These are phyloP conservation scores for Zosterops hypoxanthus DNA, from an alignment of 2,113 vertebrate genomes.

Conservation along the genomic window DNA sequence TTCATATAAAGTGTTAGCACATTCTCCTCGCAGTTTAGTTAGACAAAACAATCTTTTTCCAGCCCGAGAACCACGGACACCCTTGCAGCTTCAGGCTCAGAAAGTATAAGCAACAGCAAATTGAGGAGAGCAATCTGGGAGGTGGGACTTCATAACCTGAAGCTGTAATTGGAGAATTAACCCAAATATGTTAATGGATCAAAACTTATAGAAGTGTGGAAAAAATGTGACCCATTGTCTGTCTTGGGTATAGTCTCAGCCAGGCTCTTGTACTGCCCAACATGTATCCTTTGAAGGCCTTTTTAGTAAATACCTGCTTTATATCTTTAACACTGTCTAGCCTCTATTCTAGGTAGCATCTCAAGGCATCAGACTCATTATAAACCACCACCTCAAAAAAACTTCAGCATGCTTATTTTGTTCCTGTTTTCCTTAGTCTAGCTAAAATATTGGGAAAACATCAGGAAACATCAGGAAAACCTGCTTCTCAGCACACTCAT, in stretches of 20 bases:
- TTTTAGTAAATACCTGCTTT: neutral
- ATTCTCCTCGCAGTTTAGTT: neutral
- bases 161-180: neutral
- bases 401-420: neutral
- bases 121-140: neutral
- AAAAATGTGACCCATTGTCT: neutral
- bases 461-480: neutral
- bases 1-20: neutral
- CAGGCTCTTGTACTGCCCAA: neutral
- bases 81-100: neutral
- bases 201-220: neutral
- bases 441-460: neutral
- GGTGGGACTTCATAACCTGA: neutral
- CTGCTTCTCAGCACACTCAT: neutral
- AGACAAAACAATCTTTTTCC: neutral
- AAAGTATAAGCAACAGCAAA: neutral
- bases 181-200: neutral
- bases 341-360: neutral
- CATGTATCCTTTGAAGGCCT: neutral
- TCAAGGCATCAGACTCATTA: neutral
- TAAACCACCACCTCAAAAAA: neutral
- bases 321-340: neutral
- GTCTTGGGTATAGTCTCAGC: neutral
- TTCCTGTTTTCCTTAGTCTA: neutral
- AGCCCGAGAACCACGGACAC: neutral